Base-by-base conservation (phyloP, 2,797 vertebrate genomes). In the Antrozous pallidus region DNA sequence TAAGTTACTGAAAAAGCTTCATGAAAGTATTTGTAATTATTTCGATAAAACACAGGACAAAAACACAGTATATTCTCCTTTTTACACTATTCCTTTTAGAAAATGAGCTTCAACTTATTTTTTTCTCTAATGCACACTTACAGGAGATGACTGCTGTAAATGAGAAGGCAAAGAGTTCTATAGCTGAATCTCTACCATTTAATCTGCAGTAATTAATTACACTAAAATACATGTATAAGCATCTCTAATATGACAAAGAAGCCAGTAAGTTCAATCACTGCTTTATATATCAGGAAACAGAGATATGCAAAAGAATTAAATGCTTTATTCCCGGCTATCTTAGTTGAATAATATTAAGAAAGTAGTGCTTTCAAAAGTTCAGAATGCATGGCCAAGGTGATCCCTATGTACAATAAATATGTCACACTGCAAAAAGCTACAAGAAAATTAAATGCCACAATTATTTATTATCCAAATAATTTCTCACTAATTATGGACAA, bases 31-130 rank as follows among this genome's bases (percentile, higher is more conserved):
- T 79, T 79, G 31, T 47, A 63, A 87, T 86, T 73, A 94, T 86
- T 88, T 92, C 49, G 81, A 73, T 73, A 92, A 92, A 93, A 80
- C 33, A 74, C n/a, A 80, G 28, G 26, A 85, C 20, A 85, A 54
- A 51, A 45, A 69, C 5, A 70, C 31, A 26, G 33, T 47, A 77
- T 67, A 78, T 81, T 82, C 73, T 31, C 65, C 40, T 79, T 90
- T 71, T 5, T 51, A 51, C 7, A 54, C 31, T 26, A 38, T 73
- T 69, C 36, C 74, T 17, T 75, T 8, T 22, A 82, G 69, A 69
- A 85, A 82, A 85, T 56, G 45, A 87, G 38, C 54, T 92, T 88
- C 10, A 18, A 74, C 47, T 69, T 91, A 47, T 56, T 58, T 75
- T 58, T 75, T 92, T 77, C 40, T 58, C 83, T 51, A 51, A 17